These are phyloP conservation scores for Meteorus sp. DNA, from an alignment of 1,140 invertebrate genomes.

Conservation along the genomic window DNA sequence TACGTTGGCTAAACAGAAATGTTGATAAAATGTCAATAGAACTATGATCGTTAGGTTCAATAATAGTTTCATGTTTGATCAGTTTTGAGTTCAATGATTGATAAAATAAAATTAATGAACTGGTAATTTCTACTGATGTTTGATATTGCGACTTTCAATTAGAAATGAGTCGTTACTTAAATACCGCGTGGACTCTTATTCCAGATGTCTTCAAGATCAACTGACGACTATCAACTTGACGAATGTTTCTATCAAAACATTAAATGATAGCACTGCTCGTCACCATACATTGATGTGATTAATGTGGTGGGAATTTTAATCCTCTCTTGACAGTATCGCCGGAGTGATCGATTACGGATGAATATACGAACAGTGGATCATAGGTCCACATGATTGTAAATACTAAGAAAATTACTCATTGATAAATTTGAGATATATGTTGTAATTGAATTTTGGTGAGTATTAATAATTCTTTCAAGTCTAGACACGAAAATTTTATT, in stretches of 20 bases:
- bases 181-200: background rate
- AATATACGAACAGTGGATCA: no score
- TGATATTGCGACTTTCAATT: no score
- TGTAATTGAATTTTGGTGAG: no score
- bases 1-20: background rate
- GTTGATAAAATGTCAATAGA: background rate
- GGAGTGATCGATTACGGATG: background rate
- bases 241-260: background rate
- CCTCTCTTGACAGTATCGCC: constrained; percentile 14
- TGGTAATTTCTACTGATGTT: no score
- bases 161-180: no score
- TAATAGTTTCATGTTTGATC: background rate
- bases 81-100: background rate
- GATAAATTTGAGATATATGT: no score
- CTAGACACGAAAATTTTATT: background rate
- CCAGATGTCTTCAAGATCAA: background rate
- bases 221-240: background rate
- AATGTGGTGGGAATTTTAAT: constrained; percentile 13
- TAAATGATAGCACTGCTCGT: no score
- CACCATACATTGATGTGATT: constrained; percentile 10
- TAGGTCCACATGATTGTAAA: no score
- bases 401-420: no score
- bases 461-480: no score
- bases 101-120: background rate
- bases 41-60: background rate